Evolutionary conservation across 2,113 vertebrate genomes (phyloP).

Genomic region (Ariopsis seemanni): DNA sequence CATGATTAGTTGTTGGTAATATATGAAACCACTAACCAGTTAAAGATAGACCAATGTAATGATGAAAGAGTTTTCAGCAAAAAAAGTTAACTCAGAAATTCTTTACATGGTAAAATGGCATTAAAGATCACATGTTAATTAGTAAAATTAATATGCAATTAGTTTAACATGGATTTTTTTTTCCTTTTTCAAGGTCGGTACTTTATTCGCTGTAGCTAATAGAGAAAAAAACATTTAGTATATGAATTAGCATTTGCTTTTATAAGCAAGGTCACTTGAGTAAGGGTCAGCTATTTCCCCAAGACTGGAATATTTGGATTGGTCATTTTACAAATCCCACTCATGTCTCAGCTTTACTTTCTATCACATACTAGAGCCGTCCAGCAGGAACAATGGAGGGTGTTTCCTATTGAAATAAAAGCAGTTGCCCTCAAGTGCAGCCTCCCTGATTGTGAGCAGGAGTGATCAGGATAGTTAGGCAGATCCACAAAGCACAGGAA

Average conservation of each 20-base stretch:
- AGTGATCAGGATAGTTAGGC: conserved; percentile 33
- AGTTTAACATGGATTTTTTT: neutral
- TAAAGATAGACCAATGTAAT: neutral
- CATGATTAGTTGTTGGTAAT: neutral
- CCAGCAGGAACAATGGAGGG: conserved; percentile 68
- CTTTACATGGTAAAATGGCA: neutral
- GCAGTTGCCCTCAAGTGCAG: conserved; percentile 49
- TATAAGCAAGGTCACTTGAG: neutral
- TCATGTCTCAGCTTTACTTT: neutral
- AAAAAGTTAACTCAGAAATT: neutral
- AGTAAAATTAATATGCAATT: neutral
- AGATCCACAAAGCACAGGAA: conserved; percentile 43
- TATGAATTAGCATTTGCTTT: neutral
- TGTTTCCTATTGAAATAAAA: conserved; percentile 69
- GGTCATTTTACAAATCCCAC: neutral
- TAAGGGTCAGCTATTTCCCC: too few species aligned
- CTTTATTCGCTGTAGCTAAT: neutral
- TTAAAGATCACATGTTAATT: neutral
- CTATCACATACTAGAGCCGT: conserved; percentile 22
- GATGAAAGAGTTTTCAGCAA: neutral
- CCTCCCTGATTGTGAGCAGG: conserved; percentile 59
- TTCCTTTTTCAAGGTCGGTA: neutral
- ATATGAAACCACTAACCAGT: neutral
- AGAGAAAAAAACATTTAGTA: neutral
- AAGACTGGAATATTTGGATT: neutral